These are phyloP conservation scores for Blennius ocellaris DNA, from an alignment of 2,113 vertebrate species.

Conservation along the genomic window DNA sequence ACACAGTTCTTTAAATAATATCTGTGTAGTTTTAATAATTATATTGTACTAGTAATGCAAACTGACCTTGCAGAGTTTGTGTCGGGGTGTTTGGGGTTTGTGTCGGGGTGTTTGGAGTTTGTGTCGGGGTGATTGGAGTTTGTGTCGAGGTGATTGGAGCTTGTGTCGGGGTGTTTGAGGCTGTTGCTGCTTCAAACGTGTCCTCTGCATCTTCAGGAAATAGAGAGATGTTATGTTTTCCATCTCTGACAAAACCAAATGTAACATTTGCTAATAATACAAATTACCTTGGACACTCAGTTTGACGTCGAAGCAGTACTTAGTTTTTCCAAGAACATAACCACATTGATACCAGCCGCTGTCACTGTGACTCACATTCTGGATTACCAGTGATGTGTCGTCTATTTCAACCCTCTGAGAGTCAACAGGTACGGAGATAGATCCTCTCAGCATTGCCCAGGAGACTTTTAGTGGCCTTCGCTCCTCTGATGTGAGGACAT, in stretches of 20 bases:
- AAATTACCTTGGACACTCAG: constrained; percentile 56
- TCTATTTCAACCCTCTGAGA: neutral
- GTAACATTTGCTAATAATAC: neutral
- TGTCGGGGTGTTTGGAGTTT: neutral
- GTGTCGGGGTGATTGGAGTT: neutral
- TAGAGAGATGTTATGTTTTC: neutral
- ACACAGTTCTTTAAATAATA: no score
- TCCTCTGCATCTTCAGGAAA: neutral
- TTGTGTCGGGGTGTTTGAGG: neutral
- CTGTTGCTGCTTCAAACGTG: neutral
- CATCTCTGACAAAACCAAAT: neutral
- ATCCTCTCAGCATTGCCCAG: constrained; percentile 50
- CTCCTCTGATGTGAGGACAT: neutral
- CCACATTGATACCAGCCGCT: constrained; percentile 67
- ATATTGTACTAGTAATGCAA: neutral
- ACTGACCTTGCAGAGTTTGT: constrained; percentile 6
- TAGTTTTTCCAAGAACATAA: constrained; percentile 9
- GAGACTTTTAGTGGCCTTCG: neutral
- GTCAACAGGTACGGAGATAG: neutral
- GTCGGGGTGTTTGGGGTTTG: neutral
- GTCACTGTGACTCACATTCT: constrained; percentile 8
- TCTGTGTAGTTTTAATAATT: neutral
- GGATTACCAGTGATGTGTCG: constrained; percentile 25
- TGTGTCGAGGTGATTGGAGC: neutral
- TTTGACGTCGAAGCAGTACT: constrained; percentile 48